Evolutionary conservation across 2,113 vertebrate species (phyloP), one percentile per base, ranked within the genome.

Genomic region (Pogonocichla stellata): DNA sequence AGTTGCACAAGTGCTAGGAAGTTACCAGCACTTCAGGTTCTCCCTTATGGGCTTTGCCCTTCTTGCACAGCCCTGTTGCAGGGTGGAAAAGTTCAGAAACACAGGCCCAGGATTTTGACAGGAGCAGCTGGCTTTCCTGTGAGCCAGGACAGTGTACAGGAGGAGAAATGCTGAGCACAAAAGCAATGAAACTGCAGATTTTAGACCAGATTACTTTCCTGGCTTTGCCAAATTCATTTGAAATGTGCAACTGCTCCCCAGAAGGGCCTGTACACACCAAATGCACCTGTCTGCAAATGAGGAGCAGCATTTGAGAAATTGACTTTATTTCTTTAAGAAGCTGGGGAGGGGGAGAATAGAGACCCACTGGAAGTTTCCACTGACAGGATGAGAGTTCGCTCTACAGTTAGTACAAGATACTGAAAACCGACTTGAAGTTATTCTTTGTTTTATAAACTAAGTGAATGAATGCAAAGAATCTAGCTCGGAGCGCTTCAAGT

Each of bases 161-260:
- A 36, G 8, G 57, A 88, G 66, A 87, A 69, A 70, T 2, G 0
- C 71, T 14, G 57, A 84, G 33, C 0, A 1, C 29, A 12, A 67
- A 90, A 91, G 74, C 81, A 80, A 66, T 66, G 75, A 86, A 94
- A 78, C 60, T 83, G 92, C 94, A 96, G 92, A 96, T 96, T 96
- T 96, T 18, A 62, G 25, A 40, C 31, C 38, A 77, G 85, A 92
- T 94, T 92, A 56, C 53, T 88, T 73, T n/a, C 75, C 64, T 48
- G 16, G 17, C 80, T 91, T 88, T 82, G 82, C 48, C 69, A 91
- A 89, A 65, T 48, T 18, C 4, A 29, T 78, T 60, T 48, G 6
- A 87, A 90, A 83, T 1, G 14, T 18, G 56, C 60, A 93, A 19
- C 56, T 71, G 6, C 51, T 94, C 22, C 43, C 26, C 72, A 45